Evolutionary conservation across 2,113 vertebrate species (phyloP), one percentile per base, ranked within the genome.

Genomic region (Tenrec ecaudatus): DNA sequence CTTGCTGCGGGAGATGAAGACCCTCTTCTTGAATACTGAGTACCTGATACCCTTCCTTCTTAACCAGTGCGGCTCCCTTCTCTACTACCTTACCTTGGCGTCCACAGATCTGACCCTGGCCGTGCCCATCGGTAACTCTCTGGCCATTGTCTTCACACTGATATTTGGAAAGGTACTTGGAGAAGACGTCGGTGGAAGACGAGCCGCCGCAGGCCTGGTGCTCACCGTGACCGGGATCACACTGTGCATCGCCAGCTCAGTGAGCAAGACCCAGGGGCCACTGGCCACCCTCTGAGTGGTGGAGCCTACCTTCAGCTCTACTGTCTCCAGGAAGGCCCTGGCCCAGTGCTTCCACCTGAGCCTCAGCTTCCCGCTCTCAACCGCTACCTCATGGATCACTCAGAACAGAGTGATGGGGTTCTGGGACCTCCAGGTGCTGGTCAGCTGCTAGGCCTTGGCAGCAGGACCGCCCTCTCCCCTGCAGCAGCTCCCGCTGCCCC

Each of bases 81-180:
- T 99, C 83, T 99, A 99, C 97, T 99, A 99, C 92, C 97, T 99
- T 93, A 99, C 99, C 14, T 97, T 99, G 79, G 98, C 99, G 47
- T 98, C 98, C 4, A 96, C 99, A 99, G 99, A 99, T 29, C 96
- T 99, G 94, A 99, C 99, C 0, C 94, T 99, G 79, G 99, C 99
- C 6, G 99, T 99, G 6, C 99, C 99, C 0, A 98, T 99, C 94
- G 98, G 99, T 82, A 99, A 99, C 97, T 99, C 99, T 33, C 98
- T 99, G 96, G 99, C 99, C 83, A 97, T 99, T 87, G 29, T 99
- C 5, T 99, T 98, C 96, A 99, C 99, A 0, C 29, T 99, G 92
- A 96, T 99, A 84, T 99, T 99, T 0, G 99, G 99, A 10, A 99
- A 97, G 96, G 25, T 99, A n/a, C 98, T 99, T 68, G 99, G 99